Percentiles rank a stretch among this genome's conserved stretches.
Conservation (phyloP, 2,113 vertebrate genomes). For the Pardalotus punctatus region DNA sequence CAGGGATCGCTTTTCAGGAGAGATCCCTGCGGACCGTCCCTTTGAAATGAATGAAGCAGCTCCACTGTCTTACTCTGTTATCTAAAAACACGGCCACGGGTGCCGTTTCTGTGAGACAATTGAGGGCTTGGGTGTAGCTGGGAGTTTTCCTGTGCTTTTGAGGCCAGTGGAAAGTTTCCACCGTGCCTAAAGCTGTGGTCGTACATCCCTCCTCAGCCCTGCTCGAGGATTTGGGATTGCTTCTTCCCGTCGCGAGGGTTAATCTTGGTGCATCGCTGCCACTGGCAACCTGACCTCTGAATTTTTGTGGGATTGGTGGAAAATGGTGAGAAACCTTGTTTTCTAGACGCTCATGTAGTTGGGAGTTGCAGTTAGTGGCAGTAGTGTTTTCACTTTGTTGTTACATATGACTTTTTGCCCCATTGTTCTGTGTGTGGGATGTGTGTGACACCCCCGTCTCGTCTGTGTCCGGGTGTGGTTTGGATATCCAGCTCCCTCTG, state of each 20-base stretch:
- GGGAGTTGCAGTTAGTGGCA: not conserved
- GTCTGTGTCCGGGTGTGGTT: not conserved
- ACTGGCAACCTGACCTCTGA: not conserved
- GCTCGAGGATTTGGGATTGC: not conserved
- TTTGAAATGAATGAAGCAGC: not conserved
- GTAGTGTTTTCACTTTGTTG: fast-evolving
- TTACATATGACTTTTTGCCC: fast-evolving
- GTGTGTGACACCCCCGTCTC: fast-evolving
- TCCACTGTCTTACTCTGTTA: not conserved
- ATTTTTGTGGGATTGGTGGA: not conserved
- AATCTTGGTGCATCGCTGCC: not conserved
- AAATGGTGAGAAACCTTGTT: not conserved
- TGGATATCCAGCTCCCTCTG: not conserved
- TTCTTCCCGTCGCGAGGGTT: fast-evolving
- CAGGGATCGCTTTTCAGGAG: not conserved
- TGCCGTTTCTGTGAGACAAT: not conserved
- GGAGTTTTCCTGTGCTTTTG: not conserved
- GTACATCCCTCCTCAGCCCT: not conserved
- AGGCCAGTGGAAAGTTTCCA: not conserved
- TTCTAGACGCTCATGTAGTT: not conserved
- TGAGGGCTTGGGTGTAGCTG: not conserved
- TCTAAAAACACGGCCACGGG: fast-evolving
- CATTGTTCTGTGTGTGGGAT: fast-evolving
- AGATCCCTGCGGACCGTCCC: not conserved
- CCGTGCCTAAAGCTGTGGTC: not conserved